phyloP scores from a whole-genome alignment of 2,113 vertebrate species.

The Onychorhynchus coronatus region DNA sequence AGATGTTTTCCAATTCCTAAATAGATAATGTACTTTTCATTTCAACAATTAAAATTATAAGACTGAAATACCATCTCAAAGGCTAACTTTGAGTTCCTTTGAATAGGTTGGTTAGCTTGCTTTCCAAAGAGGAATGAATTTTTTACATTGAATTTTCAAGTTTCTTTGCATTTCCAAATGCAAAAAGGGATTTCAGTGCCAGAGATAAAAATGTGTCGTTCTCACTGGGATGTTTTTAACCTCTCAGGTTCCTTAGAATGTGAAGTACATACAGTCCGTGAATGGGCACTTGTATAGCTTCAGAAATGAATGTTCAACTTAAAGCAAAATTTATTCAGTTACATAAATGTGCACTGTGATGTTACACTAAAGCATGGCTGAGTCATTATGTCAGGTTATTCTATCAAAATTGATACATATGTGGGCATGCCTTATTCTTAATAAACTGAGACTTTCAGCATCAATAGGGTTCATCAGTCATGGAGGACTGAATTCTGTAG shows the following conservation, averaged over 20 bases:
- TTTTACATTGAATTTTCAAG: slow-evolving; percentile 20
- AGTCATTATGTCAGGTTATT: not conserved
- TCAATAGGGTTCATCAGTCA: not conserved
- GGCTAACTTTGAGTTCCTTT: not conserved
- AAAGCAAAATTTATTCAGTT: not conserved
- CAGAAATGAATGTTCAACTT: not conserved
- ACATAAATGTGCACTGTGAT: not conserved
- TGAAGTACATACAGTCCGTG: not conserved
- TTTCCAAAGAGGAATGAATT: slow-evolving; percentile 4
- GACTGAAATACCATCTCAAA: not conserved
- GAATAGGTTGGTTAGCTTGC: not conserved
- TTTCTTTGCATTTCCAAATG: slow-evolving; percentile 22
- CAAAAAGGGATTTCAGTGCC: not conserved
- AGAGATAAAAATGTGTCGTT: slow-evolving; percentile 15
- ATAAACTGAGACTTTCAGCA: not conserved
- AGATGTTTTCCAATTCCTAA: not conserved
- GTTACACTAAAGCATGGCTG: not conserved
- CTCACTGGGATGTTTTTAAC: slow-evolving; percentile 1
- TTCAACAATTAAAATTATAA: not conserved
- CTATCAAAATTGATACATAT: accelerated
- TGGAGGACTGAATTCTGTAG: not conserved
- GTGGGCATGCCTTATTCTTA: not conserved
- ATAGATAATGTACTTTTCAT: not conserved
- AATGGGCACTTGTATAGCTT: not conserved
- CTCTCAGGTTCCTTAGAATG: not conserved